Percentiles rank a stretch among this genome's conserved stretches.
These are phyloP conservation scores for Euplexia lucipara DNA, from an alignment of 2,888 invertebrate species.

Conservation along the genomic window DNA sequence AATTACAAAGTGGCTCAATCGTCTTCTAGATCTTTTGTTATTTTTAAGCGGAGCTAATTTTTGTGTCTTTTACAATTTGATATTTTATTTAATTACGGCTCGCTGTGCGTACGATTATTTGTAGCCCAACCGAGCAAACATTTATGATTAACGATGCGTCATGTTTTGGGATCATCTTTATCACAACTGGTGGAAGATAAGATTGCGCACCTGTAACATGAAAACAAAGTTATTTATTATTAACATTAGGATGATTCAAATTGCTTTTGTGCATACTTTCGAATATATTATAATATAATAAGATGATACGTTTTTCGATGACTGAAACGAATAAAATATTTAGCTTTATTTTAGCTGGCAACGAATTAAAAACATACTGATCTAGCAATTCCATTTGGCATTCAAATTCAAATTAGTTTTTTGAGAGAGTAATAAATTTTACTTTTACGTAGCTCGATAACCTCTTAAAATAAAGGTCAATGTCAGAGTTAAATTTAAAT, in stretches of 20 bases:
- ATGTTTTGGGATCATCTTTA: constrained; percentile 34
- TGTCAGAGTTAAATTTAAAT: background rate
- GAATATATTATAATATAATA: too few species aligned
- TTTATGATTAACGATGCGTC: constrained; percentile 38
- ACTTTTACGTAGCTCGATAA: constrained; percentile 19
- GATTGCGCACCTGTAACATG: constrained; percentile 27
- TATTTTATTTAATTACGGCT: constrained; percentile 42
- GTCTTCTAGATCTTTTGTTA: background rate
- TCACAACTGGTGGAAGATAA: constrained; percentile 32
- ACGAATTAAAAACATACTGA: background rate
- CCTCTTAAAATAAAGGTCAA: constrained; percentile 21
- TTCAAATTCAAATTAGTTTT: constrained; percentile 5
- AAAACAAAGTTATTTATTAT: constrained; percentile 8
- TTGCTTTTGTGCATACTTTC: background rate
- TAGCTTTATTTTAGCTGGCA: background rate
- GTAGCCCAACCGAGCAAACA: constrained; percentile 29
- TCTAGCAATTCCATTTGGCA: constrained; percentile 4
- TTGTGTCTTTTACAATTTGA: constrained; percentile 12
- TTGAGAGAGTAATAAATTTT: constrained; percentile 22
- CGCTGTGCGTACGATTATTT: constrained; percentile 33
- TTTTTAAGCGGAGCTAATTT: constrained; percentile 1
- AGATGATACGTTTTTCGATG: too few species aligned
- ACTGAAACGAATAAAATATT: background rate
- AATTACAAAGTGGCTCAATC: background rate
- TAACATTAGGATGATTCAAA: constrained; percentile 9